A percentile compares a stretch with the other conserved stretches of the same genome.
These are phyloP conservation scores for silkworm (Bombyx mori) DNA, from an alignment of 1,140 invertebrate genomes.

Conservation along the genomic window ASM3026992v2 NC_085112.1:5065501-5066000, in stretches of 20 bases:
- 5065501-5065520: not conserved
- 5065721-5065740: not conserved
- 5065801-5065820: not conserved
- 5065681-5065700: constrained; percentile 43
- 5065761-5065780: not conserved
- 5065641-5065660: constrained; percentile 79
- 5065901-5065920: too few relatives aligned
- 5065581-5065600: constrained; percentile 96
- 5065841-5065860: too few relatives aligned
- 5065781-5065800: too few relatives aligned
- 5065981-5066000: too few relatives aligned
- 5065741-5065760: not conserved
- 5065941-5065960: too few relatives aligned
- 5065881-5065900: too few relatives aligned
- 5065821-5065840: too few relatives aligned
- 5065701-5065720: constrained; percentile 34
- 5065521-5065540: constrained; percentile 76
- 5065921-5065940: too few relatives aligned
- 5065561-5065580: constrained; percentile 90
- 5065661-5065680: constrained; percentile 71
- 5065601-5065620: constrained; percentile 87
- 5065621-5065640: constrained; percentile 87
- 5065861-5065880: too few relatives aligned
- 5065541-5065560: constrained; percentile 92
- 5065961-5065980: too few relatives aligned